Base-by-base conservation (phyloP, 2,888 invertebrate genomes). In the Acanthococcus lagerstroemiae region DNA sequence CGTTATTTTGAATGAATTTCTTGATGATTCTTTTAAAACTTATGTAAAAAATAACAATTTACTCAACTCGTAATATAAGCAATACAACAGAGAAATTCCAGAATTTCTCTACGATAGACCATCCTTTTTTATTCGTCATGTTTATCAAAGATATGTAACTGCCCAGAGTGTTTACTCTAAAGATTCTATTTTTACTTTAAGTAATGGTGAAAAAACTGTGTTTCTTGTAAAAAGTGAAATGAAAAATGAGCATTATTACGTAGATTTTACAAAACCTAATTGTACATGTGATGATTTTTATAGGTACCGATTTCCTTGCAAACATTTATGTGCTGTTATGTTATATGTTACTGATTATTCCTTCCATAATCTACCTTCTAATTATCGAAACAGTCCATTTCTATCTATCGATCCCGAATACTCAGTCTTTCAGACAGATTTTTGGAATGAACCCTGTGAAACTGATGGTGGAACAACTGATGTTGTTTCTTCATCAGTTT, bases 281-380 rank as follows among this genome's bases (percentile, higher is more conserved):
- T 61, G 61, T 30, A 5, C 21, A 1, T 50, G 61, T 61, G 5
- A n/a, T 1, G 61, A 50, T 27, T 61, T 61, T n/a, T 27, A 2
- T 3, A 61, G 17, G 12, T 61, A 25, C n/a, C 1, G 19, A 2
- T 50, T 26, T 17, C 50, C 61, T 1, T 61, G 61, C 27, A 61
- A 48, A 19, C 61, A 61, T 30, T 9, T 50, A n/a, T 26, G 26
- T 1, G 61, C 61, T 50, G 21, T 61, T 25, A 61, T 61, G 1
- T 26, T 61, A 2, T 30, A 25, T 50, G 30, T 30, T 52, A 7
- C 25, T 1, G 21, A 48, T 5, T 50, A 27, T 50, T 3, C 3
- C 4, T 50, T 50, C 17, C 1, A 61, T 3, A 17, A 22, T 9
- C 15, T 61, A 12, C 50, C 61, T 26, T 3, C 12, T 2, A 9